A percentile compares a stretch with the other conserved stretches of the same genome.
Evolutionary conservation across 1,140 invertebrate species (phyloP).

Genomic region (Penaeus vannamei): DNA sequence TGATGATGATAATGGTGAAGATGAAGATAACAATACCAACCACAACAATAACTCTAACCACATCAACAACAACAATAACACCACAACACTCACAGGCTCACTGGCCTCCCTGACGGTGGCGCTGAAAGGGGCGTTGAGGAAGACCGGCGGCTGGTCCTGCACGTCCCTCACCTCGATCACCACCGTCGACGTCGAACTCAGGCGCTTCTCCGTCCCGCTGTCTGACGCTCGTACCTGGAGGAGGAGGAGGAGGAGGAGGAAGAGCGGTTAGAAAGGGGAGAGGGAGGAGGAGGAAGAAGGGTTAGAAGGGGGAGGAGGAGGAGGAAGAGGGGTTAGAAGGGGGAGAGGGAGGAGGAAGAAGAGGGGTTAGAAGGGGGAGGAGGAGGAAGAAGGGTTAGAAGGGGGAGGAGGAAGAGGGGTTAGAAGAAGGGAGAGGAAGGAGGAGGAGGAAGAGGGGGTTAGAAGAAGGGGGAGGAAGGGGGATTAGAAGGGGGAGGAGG

Average conservation of each 20-base stretch:
- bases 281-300: not conserved
- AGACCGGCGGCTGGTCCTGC: constrained; percentile 85
- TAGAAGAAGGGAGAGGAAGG: no score
- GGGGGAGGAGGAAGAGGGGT: no score
- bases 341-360: no score
- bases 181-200: constrained; percentile 81
- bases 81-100: constrained; percentile 72
- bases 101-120: constrained; percentile 83
- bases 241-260: constrained; percentile 61
- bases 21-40: not conserved
- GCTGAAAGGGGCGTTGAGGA: constrained; percentile 84
- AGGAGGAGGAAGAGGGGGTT: no score
- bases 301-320: no score
- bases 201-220: constrained; percentile 73
- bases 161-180: constrained; percentile 83
- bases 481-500: not conserved
- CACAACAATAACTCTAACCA: not conserved
- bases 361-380: no score
- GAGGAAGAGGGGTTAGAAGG: no score
- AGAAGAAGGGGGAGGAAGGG: no score
- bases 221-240: constrained; percentile 77
- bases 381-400: no score
- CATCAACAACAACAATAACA: not conserved
- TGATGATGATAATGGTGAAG: no score
- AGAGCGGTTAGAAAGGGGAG: not conserved